Percentiles rank a stretch among this genome's conserved stretches.
These are phyloP conservation scores for Saturnia pavonia DNA, from an alignment of 2,888 invertebrate genomes.

Conservation along the genomic window DNA sequence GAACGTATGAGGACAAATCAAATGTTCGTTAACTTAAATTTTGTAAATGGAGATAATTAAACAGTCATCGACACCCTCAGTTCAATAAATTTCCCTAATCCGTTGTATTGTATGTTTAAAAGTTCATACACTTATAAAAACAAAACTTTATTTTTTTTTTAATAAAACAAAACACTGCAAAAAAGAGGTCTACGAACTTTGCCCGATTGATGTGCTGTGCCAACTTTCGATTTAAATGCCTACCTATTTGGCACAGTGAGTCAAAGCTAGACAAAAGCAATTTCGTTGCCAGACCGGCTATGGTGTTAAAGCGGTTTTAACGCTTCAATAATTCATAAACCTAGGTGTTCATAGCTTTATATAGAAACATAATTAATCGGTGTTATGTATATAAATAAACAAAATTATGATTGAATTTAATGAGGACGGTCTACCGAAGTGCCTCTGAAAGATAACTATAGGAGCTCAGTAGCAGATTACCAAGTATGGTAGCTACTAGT, in stretches of 20 bases:
- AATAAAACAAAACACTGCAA: slow-evolving; percentile 9
- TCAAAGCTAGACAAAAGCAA: slow-evolving; percentile 24
- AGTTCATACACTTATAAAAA: no score
- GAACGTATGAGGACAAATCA: no score
- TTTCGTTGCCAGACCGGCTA: slow-evolving; percentile 24
- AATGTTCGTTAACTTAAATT: no score
- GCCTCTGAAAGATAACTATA: background rate
- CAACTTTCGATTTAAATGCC: slow-evolving; percentile 26
- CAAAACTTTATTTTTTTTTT: no score
- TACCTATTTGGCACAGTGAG: slow-evolving; percentile 20
- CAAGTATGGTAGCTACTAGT: no score
- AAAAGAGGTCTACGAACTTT: slow-evolving; percentile 17
- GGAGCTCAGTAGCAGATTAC: no score
- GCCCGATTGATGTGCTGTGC: background rate
- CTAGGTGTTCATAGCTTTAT: slow-evolving; percentile 11
- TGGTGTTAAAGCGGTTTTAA: slow-evolving; percentile 31
- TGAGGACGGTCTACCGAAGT: background rate
- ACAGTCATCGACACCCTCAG: no score
- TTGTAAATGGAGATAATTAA: no score
- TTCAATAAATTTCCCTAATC: no score
- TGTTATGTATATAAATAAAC: background rate
- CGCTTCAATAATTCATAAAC: slow-evolving; percentile 33
- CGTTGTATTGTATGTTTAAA: no score
- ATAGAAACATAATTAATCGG: slow-evolving; percentile 25
- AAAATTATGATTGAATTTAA: background rate